phyloP scores from a whole-genome alignment of 2,888 invertebrate species.

The Mystacides longicornis region DNA sequence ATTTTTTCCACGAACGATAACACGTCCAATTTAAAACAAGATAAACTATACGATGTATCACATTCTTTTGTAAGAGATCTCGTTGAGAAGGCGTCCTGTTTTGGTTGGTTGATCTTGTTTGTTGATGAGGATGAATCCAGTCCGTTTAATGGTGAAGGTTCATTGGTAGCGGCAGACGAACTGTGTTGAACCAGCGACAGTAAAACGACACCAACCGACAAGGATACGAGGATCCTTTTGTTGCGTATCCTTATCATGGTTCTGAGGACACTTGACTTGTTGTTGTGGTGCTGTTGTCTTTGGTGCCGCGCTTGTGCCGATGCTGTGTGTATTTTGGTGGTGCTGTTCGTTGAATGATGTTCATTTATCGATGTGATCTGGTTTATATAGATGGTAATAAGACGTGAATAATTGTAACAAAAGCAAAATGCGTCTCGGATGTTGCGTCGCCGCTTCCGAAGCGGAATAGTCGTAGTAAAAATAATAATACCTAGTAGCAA shows the following conservation, averaged over 20 bases:
- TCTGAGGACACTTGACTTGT: no score
- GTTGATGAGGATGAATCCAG: conserved; percentile 16
- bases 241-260: no score
- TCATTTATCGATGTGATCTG: conserved; percentile 11
- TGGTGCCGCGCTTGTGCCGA: neutral
- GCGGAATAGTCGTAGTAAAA: conserved; percentile 19
- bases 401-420: conserved; percentile 18
- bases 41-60: conserved; percentile 55
- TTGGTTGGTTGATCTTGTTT: conserved; percentile 9
- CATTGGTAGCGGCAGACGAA: conserved; percentile 17
- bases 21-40: conserved; percentile 72
- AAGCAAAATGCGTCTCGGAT: conserved; percentile 18
- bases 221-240: neutral
- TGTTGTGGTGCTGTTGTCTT: conserved; percentile 10
- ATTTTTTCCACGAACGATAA: conserved; percentile 69
- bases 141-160: conserved; percentile 21
- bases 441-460: conserved; percentile 7
- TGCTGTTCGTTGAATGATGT: conserved; percentile 5
- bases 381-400: neutral
- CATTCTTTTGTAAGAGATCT: conserved; percentile 45
- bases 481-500: no score
- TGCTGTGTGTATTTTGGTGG: neutral
- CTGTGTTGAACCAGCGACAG: neutral
- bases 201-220: conserved; percentile 4
- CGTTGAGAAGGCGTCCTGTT: conserved; percentile 25